These are phyloP conservation scores for Columba janthina DNA, from an alignment of 2,113 vertebrate species.

Conservation along the genomic window DNA sequence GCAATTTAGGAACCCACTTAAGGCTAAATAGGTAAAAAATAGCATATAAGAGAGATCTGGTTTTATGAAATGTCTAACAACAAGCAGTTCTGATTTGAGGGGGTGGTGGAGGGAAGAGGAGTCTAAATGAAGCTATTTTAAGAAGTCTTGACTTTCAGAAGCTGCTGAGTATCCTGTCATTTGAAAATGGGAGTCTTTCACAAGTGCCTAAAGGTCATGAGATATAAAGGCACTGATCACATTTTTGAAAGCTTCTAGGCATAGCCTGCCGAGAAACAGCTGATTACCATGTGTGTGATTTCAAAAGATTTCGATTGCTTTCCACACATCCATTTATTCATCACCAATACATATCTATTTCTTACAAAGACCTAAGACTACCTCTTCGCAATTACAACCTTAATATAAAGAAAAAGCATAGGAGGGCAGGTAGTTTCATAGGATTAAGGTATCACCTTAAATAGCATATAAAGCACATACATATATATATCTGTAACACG, in stretches of 20 bases:
- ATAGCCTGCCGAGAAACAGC: not conserved
- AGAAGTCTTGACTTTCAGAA: not conserved
- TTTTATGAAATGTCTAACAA: not conserved
- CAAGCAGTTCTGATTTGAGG: not conserved
- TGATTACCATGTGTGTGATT: not conserved
- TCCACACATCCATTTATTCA: not conserved
- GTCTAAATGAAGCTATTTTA: not conserved
- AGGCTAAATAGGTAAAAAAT: not conserved
- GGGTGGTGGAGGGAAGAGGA: not conserved
- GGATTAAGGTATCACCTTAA: not conserved
- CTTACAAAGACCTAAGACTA: not conserved
- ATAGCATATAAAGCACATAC: not conserved
- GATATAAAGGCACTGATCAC: not conserved
- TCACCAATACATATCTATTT: not conserved
- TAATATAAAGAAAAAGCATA: not conserved
- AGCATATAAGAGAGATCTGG: too few species aligned
- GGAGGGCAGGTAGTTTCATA: not conserved
- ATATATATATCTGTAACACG: not conserved
- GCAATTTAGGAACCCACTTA: not conserved
- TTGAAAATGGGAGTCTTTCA: not conserved
- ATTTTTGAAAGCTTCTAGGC: not conserved
- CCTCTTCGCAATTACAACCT: not conserved
- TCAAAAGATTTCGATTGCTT: not conserved
- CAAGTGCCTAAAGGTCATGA: not conserved
- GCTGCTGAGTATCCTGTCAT: not conserved